These are phyloP conservation scores for Halcyon chelicuti DNA, from an alignment of 2,797 vertebrate genomes.

Conservation along the genomic window DNA sequence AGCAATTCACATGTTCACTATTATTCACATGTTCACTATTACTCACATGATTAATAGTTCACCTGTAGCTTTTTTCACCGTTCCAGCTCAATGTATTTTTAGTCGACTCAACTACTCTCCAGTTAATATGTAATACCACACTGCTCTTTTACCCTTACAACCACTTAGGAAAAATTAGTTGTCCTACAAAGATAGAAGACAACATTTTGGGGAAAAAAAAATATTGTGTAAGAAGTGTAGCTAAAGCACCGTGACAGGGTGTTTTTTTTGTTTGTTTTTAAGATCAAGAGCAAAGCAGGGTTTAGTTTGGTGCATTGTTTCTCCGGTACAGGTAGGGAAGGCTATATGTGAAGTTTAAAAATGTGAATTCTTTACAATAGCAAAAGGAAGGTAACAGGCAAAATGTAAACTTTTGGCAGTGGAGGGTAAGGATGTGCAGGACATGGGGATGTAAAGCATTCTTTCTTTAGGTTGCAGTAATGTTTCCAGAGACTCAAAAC, in stretches of 20 bases:
- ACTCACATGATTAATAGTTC: neutral
- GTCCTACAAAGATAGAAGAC: neutral
- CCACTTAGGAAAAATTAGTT: neutral
- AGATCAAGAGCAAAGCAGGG: neutral
- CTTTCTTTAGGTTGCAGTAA: neutral
- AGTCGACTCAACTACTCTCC: neutral
- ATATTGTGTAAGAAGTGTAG: neutral
- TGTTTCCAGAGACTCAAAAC: neutral
- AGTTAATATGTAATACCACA: neutral
- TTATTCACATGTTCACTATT: neutral
- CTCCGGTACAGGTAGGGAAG: neutral
- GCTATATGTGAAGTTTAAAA: neutral
- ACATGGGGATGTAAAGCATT: neutral
- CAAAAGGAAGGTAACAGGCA: neutral
- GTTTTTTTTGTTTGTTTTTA: neutral
- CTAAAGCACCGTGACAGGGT: neutral
- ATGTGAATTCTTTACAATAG: neutral
- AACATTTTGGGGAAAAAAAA: neutral
- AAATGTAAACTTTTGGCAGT: neutral
- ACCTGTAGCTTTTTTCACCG: neutral
- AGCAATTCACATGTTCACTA: neutral
- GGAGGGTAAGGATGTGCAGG: neutral
- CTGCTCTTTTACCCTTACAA: neutral
- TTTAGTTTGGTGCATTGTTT: neutral
- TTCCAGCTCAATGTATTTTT: neutral